Evolutionary conservation across 2,888 invertebrate genomes (phyloP).

Genomic region (Aricia artaxerxes): DNA sequence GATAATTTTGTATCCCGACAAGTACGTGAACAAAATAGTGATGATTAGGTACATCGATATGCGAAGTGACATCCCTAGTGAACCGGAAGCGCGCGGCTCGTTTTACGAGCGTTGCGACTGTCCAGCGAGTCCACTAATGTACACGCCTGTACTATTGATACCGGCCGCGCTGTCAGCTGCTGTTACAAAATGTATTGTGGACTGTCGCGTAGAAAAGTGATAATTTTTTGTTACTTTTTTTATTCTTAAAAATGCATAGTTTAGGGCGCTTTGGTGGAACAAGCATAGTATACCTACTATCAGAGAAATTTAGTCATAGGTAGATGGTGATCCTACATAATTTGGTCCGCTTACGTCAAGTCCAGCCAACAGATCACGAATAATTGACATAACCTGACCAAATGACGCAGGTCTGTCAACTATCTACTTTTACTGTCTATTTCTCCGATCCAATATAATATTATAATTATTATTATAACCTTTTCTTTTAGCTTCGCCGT

Average conservation of each 20-base stretch:
- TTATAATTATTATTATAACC: too few species aligned
- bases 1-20: too few species aligned
- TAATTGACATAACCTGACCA: too few species aligned
- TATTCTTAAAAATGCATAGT: neutral
- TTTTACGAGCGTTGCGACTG: conserved; percentile 55
- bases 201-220: conserved; percentile 36
- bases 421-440: too few species aligned
- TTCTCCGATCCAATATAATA: too few species aligned
- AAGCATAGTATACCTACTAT: too few species aligned
- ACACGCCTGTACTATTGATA: conserved; percentile 48
- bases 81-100: conserved; percentile 44
- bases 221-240: neutral
- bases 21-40: neutral
- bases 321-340: neutral
- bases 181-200: conserved; percentile 41
- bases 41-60: neutral
- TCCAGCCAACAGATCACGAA: neutral
- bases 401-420: too few species aligned
- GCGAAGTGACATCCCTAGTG: conserved; percentile 36
- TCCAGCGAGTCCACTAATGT: conserved; percentile 49
- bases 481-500: neutral
- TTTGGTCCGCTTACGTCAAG: neutral
- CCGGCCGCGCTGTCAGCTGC: conserved; percentile 39
- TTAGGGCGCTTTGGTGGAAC: too few species aligned
- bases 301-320: too few species aligned